A percentile compares a stretch with the other conserved stretches of the same genome.
Conservation (phyloP, 1,140 invertebrate genomes). For the Lasioglossum baleicum region DNA sequence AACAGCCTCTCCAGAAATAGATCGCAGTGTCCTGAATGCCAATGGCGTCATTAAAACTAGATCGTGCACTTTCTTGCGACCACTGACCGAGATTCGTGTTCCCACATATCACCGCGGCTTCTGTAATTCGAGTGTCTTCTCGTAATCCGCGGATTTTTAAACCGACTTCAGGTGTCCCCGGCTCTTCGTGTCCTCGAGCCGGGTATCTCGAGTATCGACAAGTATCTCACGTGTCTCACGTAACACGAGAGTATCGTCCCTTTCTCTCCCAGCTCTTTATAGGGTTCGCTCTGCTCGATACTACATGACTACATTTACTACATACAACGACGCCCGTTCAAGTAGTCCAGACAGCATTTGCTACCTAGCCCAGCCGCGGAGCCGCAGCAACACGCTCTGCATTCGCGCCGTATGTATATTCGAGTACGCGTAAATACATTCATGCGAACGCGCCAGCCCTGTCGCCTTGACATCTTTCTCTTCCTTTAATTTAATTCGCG, state of each 20-base stretch:
- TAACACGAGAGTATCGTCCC: slow-evolving; percentile 44
- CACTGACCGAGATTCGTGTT: slow-evolving; percentile 46
- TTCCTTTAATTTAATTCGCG: background rate
- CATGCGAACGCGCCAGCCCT: background rate
- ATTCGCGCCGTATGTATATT: background rate
- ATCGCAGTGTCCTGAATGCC: slow-evolving; percentile 34
- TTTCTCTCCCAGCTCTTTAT: slow-evolving; percentile 9
- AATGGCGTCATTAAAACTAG: slow-evolving; percentile 48
- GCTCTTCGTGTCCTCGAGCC: slow-evolving; percentile 11
- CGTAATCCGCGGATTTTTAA: slow-evolving; percentile 37
- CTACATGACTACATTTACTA: background rate
- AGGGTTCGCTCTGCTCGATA: slow-evolving; percentile 16
- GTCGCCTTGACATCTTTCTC: slow-evolving; percentile 7
- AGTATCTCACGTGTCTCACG: slow-evolving; percentile 47
- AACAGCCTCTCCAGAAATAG: slow-evolving; percentile 21
- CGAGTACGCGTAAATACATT: background rate
- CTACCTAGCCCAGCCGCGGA: background rate
- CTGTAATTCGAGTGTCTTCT: slow-evolving; percentile 47
- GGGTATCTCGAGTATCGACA: slow-evolving; percentile 51
- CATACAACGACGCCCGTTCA: slow-evolving; percentile 12
- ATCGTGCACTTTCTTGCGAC: slow-evolving; percentile 40
- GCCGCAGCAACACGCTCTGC: background rate
- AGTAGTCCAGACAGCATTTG: slow-evolving; percentile 9
- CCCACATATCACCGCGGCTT: background rate
- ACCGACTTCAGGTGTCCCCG: slow-evolving; percentile 22